phyloP scores from a whole-genome alignment of 2,113 vertebrate genomes.

The Hippocampus barbouri region DNA sequence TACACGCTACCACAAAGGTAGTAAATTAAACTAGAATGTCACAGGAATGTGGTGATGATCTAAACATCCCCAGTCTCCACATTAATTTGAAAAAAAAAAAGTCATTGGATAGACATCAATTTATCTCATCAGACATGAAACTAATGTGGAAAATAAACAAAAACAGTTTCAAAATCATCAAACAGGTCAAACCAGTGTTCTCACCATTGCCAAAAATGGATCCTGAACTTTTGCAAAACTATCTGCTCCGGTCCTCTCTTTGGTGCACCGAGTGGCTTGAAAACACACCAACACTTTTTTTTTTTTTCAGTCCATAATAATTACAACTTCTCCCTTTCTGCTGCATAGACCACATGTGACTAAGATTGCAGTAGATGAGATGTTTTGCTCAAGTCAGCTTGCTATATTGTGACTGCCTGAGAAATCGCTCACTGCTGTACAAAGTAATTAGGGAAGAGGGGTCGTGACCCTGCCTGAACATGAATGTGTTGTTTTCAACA shows the following conservation, averaged over 20 bases:
- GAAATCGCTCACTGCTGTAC: constrained; percentile 22
- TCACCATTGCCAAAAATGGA: constrained; percentile 16
- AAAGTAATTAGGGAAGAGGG: not conserved
- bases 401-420: constrained; percentile 22
- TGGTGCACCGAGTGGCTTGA: constrained; percentile 46
- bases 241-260: constrained; percentile 41
- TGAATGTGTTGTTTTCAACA: constrained; percentile 24
- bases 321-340: constrained; percentile 33
- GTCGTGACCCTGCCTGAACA: not conserved
- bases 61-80: constrained; percentile 36
- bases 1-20: constrained; percentile 21
- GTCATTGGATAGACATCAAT: constrained; percentile 19
- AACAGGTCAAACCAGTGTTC: constrained; percentile 50
- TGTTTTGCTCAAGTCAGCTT: constrained; percentile 38
- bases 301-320: constrained; percentile 13
- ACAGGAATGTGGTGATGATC: constrained; percentile 50
- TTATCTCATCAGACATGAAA: constrained; percentile 27
- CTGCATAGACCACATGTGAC: constrained; percentile 50
- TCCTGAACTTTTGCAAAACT: constrained; percentile 1
- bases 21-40: constrained; percentile 19
- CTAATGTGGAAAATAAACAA: constrained; percentile 3
- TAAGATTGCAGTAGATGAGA: constrained; percentile 22
- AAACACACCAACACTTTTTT: constrained; percentile 16
- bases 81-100: constrained; percentile 9
- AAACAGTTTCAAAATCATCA: constrained; percentile 37